These are phyloP conservation scores for Notarius quadriscutis DNA, from an alignment of 2,113 vertebrate species.

Conservation along the genomic window DNA sequence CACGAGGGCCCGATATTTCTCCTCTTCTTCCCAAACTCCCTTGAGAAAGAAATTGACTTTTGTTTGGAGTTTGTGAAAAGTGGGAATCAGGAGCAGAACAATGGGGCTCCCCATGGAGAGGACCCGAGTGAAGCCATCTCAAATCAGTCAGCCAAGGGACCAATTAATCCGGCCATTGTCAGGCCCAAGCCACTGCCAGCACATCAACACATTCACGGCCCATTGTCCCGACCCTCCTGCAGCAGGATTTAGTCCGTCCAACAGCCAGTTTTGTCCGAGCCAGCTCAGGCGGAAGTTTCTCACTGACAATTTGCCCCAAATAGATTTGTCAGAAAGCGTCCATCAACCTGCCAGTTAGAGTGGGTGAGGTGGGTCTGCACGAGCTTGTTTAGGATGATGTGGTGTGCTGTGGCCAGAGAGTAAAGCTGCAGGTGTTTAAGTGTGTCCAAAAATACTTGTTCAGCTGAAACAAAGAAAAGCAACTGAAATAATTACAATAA, in stretches of 20 bases:
- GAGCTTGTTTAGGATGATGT: conserved; percentile 39
- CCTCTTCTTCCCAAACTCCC: conserved; percentile 78
- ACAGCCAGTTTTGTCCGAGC: conserved; percentile 98
- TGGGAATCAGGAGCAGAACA: conserved; percentile 99
- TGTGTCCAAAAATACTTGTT: background rate
- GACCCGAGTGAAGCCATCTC: conserved; percentile 98
- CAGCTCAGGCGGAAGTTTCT: conserved; percentile 99
- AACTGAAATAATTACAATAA: background rate
- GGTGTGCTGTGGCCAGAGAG: background rate
- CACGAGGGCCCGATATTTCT: conserved; percentile 79
- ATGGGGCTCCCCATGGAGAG: conserved; percentile 96
- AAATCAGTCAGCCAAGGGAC: conserved; percentile 98
- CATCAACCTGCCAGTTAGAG: conserved; percentile 66
- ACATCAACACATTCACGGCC: conserved; percentile 96
- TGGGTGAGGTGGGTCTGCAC: conserved; percentile 61
- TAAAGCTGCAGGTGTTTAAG: conserved; percentile 19
- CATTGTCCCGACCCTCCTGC: conserved; percentile 97
- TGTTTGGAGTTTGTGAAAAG: conserved; percentile 99
- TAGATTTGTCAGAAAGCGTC: conserved; percentile 99
- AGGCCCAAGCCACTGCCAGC: conserved; percentile 91
- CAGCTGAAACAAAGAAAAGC: background rate
- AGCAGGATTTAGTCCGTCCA: conserved; percentile 99
- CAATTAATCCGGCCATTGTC: conserved; percentile 99
- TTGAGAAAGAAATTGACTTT: conserved; percentile 99
- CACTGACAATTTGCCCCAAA: conserved; percentile 99